A percentile compares a stretch with the other conserved stretches of the same genome.
phyloP scores from a whole-genome alignment of 2,113 vertebrate species.

The Grus americana region DNA sequence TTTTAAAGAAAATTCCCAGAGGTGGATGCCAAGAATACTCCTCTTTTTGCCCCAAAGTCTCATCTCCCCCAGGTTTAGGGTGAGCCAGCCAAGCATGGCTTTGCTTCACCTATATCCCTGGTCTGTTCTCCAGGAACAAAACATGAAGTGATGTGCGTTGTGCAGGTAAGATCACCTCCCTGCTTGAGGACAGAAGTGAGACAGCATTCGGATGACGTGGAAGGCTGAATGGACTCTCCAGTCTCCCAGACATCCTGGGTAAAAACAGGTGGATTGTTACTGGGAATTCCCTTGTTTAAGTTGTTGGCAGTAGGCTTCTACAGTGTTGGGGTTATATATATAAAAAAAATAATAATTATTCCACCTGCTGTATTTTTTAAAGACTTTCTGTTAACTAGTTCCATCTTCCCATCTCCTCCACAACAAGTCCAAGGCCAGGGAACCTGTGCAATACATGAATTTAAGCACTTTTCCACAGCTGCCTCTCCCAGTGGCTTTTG shows the following conservation, averaged over 20 bases:
- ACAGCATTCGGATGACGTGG: not conserved
- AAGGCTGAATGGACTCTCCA: not conserved
- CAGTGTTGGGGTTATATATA: not conserved
- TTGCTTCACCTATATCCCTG: not conserved
- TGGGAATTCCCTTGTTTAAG: not conserved
- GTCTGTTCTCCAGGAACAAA: not conserved
- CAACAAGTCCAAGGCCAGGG: not conserved
- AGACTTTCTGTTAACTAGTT: not conserved
- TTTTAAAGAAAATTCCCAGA: constrained; percentile 46
- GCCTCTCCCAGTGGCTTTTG: not conserved
- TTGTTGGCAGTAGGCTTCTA: not conserved
- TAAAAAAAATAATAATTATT: not conserved
- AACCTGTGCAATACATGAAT: not conserved
- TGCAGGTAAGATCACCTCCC: not conserved
- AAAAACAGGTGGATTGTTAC: not conserved
- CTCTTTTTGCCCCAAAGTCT: not conserved
- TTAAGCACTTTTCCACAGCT: not conserved
- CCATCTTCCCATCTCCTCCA: not conserved
- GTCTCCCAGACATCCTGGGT: not conserved
- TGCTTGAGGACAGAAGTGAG: not conserved
- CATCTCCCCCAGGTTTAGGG: not conserved
- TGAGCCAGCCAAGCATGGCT: not conserved
- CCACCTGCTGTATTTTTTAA: not conserved
- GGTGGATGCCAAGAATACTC: not conserved
- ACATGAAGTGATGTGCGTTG: not conserved